Conservation (phyloP, 2,113 vertebrate genomes). For the Amazona vittata region DNA sequence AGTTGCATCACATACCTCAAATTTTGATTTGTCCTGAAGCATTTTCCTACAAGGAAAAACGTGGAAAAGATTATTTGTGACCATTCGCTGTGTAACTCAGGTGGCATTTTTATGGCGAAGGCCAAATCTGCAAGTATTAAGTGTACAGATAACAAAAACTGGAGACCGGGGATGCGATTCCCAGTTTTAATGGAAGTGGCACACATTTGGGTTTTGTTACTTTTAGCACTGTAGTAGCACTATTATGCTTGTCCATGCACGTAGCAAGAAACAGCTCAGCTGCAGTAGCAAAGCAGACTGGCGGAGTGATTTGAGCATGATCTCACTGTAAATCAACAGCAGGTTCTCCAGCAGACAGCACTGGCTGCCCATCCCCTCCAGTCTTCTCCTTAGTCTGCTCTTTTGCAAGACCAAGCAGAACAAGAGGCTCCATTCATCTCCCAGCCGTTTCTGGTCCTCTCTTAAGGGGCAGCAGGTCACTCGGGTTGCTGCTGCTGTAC, state of each 20-base stretch:
- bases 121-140: background rate
- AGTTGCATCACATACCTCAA: background rate
- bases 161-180: background rate
- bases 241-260: background rate
- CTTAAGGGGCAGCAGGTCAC: background rate
- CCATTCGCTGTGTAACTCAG: background rate
- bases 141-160: background rate
- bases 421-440: background rate
- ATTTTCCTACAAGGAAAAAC: background rate
- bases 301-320: background rate
- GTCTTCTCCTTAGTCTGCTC: background rate
- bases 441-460: background rate
- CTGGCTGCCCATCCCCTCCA: background rate
- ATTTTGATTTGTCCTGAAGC: background rate
- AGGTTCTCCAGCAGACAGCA: background rate
- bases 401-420: background rate
- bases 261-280: background rate
- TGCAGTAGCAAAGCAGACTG: background rate
- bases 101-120: background rate
- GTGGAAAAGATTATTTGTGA: background rate
- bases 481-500: background rate
- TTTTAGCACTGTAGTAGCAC: background rate
- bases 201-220: background rate
- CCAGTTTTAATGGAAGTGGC: background rate
- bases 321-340: background rate